Conservation (phyloP, 2,888 invertebrate genomes). For the Leptopterna dolabrata region DNA sequence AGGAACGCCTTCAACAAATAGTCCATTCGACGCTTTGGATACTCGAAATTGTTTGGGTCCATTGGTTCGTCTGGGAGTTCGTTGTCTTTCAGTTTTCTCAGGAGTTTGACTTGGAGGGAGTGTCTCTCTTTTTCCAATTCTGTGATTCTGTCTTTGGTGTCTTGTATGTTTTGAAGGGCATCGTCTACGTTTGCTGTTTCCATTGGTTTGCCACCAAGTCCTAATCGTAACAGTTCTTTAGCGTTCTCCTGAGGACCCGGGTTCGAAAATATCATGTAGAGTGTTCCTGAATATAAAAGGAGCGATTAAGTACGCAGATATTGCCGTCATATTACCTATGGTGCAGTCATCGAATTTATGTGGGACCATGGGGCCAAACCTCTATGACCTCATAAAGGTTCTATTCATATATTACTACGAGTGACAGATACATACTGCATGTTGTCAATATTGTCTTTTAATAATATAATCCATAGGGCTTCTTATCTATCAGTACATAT, state of each 20-base stretch:
- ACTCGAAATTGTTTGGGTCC: constrained; percentile 29
- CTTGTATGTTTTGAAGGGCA: constrained; percentile 47
- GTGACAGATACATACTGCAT: too few relatives aligned
- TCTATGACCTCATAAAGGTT: too few relatives aligned
- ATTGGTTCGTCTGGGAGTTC: constrained; percentile 38
- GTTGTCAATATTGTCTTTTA: too few relatives aligned
- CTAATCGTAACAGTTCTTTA: constrained; percentile 43
- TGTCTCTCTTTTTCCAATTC: constrained; percentile 25
- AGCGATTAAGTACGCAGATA: neutral
- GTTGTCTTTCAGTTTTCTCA: constrained; percentile 36
- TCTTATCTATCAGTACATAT: too few relatives aligned
- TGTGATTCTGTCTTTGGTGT: constrained; percentile 46
- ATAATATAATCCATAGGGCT: too few relatives aligned
- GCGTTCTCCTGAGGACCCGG: constrained; percentile 50
- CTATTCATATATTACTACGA: too few relatives aligned
- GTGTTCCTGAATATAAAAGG: constrained; percentile 6
- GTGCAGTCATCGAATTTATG: too few relatives aligned
- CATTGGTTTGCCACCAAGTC: constrained; percentile 49
- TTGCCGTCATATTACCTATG: neutral
- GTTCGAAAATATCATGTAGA: constrained; percentile 46
- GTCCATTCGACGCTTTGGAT: constrained; percentile 42
- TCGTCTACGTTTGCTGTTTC: constrained; percentile 49
- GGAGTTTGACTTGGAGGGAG: constrained; percentile 19
- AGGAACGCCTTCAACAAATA: constrained; percentile 45
- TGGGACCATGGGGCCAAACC: too few relatives aligned